These are phyloP conservation scores for Trachelus stipa DNA, from an alignment of 2,888 invertebrate species.

Conservation along the genomic window DNA sequence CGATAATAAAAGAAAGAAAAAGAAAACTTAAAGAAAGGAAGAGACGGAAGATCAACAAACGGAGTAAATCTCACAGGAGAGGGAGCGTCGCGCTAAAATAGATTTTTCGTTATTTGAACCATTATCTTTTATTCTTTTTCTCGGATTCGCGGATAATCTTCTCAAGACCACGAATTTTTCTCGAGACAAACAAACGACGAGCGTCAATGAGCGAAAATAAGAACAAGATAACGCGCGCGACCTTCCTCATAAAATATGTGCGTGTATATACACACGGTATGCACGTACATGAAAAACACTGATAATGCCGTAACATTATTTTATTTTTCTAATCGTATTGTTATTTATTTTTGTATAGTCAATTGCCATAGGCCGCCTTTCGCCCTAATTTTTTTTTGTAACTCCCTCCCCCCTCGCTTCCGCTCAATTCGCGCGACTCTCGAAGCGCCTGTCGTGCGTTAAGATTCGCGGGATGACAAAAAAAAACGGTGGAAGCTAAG, in stretches of 20 bases:
- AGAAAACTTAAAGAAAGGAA: background rate
- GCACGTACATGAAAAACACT: background rate
- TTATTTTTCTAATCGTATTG: constrained; percentile 36
- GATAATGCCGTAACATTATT: constrained; percentile 28
- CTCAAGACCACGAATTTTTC: background rate
- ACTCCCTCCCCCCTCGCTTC: background rate
- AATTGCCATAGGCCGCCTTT: constrained; percentile 33
- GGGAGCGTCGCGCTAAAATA: background rate
- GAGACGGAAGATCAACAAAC: background rate
- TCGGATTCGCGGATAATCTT: background rate
- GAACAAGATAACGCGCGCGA: background rate
- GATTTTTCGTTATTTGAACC: background rate
- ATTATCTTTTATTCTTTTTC: background rate
- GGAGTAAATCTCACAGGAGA: background rate
- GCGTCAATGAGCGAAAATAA: background rate
- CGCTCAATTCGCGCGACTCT: too few species aligned
- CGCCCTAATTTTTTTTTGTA: background rate
- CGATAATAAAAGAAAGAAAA: background rate
- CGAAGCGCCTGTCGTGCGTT: background rate
- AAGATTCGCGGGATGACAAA: background rate
- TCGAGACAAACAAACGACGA: background rate
- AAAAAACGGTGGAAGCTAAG: background rate
- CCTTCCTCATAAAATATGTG: background rate
- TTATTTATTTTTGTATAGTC: constrained; percentile 60
- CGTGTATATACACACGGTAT: background rate